These are phyloP conservation scores for Hartigia nigra DNA, from an alignment of 2,888 invertebrate species.

Conservation along the genomic window DNA sequence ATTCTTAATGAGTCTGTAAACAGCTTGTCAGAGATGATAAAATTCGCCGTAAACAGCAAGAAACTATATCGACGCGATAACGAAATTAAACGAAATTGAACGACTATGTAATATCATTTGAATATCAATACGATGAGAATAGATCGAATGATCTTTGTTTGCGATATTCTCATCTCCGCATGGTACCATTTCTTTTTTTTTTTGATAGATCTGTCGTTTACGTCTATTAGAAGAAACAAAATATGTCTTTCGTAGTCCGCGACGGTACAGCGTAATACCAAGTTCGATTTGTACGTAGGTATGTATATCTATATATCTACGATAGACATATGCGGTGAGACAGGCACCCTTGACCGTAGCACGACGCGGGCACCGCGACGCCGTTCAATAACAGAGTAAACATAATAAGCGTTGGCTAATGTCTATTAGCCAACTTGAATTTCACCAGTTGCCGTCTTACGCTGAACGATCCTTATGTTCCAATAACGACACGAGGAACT, in stretches of 20 bases:
- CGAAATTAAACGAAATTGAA: not conserved
- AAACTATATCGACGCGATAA: not conserved
- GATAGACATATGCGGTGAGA: not conserved
- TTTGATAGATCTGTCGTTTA: not conserved
- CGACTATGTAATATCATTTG: not conserved
- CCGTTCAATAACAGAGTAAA: slow-evolving; percentile 1
- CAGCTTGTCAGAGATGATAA: not conserved
- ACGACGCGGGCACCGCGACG: not conserved
- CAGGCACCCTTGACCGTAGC: slow-evolving; percentile 5
- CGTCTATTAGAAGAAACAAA: not conserved
- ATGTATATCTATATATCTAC: not conserved
- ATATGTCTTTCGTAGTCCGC: not conserved
- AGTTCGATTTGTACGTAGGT: not conserved
- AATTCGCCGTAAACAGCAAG: not conserved
- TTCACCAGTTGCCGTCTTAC: not conserved
- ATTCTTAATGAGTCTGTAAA: not conserved
- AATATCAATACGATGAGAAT: not conserved
- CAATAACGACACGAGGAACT: not conserved
- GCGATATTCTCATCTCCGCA: not conserved
- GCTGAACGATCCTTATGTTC: not conserved
- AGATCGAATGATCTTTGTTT: not conserved
- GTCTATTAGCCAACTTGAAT: slow-evolving; percentile 9
- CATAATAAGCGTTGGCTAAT: slow-evolving; percentile 5
- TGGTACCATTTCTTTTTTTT: not conserved
- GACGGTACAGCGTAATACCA: not conserved